Base-by-base conservation (phyloP, 1,140 invertebrate species). In the Penaeus japonicus region DNA sequence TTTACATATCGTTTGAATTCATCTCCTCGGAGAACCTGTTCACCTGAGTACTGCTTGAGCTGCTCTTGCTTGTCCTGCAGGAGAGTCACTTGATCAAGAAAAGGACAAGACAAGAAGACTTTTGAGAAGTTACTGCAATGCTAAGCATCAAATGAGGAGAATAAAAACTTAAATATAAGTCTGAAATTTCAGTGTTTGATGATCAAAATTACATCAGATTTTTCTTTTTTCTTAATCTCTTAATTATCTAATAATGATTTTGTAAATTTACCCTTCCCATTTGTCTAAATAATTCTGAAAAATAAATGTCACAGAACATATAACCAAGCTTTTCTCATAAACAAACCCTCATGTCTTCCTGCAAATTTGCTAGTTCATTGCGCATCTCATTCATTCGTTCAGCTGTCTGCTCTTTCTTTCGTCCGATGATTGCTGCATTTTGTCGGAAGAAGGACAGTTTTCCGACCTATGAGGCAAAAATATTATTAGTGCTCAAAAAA, bases 1-100 rank as follows among this genome's bases (percentile, higher is more conserved):
- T 95, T 95, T 0, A 97, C 95, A 92, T 97, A 97, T 88, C 95
- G 94, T 92, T 97, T 97, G 90, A 97, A 95, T 92, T 97, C 96
- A 84, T 97, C 96, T 30, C 96, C 96, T 91, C 95, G 95, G 0
- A 96, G 93, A 22, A 95, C 93, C 35, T 95, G 93, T 7, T 94
- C 94, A 17, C 94, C 94, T 2, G 93, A 93, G 77, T 94, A 92
- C 57, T 93, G 92, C 15, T 92, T 95, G 91, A 93, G 90, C 35
- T 93, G 90, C 15, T 92, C 92, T 86, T 93, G 91, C 90, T 94
- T 94, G 77, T 94, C 94, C 84, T 92, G 86, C 24, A 80, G 30
- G 27, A 12, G 10, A 12, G 47, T 1, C 0, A 10, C 10, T 47
- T 47, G 1, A 12, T 47, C 47, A 47, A 47, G 15, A 7, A 47